Evolutionary conservation across 2,113 vertebrate species (phyloP).

Genomic region (Lycaon pictus): DNA sequence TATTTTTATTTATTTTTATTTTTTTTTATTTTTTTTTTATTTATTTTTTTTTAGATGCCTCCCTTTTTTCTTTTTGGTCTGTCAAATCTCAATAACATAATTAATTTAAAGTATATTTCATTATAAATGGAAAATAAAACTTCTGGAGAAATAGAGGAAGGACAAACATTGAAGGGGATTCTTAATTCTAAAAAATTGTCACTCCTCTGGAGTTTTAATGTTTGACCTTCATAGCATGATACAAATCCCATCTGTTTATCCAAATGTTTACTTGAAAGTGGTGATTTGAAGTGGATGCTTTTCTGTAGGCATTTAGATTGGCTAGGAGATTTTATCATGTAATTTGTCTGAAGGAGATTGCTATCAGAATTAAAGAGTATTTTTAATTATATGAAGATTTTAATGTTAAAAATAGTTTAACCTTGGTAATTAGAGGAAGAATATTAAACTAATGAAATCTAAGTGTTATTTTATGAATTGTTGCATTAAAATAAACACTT

Average conservation of each 20-base stretch:
- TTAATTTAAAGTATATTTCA: neutral
- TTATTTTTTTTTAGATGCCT: too few relatives aligned
- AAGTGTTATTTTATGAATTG: neutral
- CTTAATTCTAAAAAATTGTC: neutral
- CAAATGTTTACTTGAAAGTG: constrained; percentile 38
- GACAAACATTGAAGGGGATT: neutral
- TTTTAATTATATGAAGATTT: constrained; percentile 14
- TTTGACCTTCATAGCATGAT: neutral
- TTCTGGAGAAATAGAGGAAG: neutral
- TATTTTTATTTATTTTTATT: too few relatives aligned
- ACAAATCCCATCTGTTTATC: neutral
- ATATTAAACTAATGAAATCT: neutral
- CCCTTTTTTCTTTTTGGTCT: neutral
- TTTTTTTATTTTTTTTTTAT: too few relatives aligned
- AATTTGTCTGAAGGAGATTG: neutral
- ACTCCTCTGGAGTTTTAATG: neutral
- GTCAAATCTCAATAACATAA: neutral
- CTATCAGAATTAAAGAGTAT: neutral
- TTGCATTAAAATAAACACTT: constrained; percentile 1
- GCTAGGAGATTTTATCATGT: neutral
- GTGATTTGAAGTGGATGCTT: neutral
- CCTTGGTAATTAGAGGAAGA: neutral
- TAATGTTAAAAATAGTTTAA: neutral
- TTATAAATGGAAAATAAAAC: neutral
- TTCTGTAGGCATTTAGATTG: neutral